Conservation (phyloP, 2,797 vertebrate species). For the Chrosomus eos region DNA sequence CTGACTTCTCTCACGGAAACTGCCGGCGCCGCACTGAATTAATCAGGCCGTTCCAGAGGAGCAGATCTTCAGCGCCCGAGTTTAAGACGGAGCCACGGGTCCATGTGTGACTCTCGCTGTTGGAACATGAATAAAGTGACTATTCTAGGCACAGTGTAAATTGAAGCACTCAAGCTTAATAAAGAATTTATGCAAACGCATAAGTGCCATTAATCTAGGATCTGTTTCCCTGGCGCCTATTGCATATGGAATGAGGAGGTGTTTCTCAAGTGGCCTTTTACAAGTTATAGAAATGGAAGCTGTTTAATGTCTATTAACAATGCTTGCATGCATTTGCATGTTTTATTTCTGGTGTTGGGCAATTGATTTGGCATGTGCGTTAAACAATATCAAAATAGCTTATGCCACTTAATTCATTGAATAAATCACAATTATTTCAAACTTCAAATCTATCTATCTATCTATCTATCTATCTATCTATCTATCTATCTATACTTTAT, state of each 20-base stretch:
- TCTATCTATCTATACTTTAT: not conserved
- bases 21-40: slow-evolving; percentile 61
- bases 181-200: slow-evolving; percentile 62
- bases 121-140: slow-evolving; percentile 49
- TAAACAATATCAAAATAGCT: slow-evolving; percentile 8
- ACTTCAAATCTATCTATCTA: not conserved
- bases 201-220: slow-evolving; percentile 61
- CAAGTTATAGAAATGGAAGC: slow-evolving; percentile 10
- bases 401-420: too few species aligned
- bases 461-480: too few species aligned
- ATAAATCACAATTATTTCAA: too few species aligned
- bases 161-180: slow-evolving; percentile 63
- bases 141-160: slow-evolving; percentile 60
- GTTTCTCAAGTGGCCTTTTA: slow-evolving; percentile 63
- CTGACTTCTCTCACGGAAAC: slow-evolving; percentile 44
- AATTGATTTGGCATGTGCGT: slow-evolving; percentile 5
- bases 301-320: slow-evolving; percentile 37
- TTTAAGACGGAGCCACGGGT: slow-evolving; percentile 44
- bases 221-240: slow-evolving; percentile 49
- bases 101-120: slow-evolving; percentile 41
- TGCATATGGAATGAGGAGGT: slow-evolving; percentile 59
- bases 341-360: slow-evolving; percentile 2
- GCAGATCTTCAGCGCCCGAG: slow-evolving; percentile 36
- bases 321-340: slow-evolving; percentile 36
- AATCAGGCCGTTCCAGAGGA: slow-evolving; percentile 57